These are phyloP conservation scores for Torymus auratus DNA, from an alignment of 2,888 invertebrate genomes.

Conservation along the genomic window DNA sequence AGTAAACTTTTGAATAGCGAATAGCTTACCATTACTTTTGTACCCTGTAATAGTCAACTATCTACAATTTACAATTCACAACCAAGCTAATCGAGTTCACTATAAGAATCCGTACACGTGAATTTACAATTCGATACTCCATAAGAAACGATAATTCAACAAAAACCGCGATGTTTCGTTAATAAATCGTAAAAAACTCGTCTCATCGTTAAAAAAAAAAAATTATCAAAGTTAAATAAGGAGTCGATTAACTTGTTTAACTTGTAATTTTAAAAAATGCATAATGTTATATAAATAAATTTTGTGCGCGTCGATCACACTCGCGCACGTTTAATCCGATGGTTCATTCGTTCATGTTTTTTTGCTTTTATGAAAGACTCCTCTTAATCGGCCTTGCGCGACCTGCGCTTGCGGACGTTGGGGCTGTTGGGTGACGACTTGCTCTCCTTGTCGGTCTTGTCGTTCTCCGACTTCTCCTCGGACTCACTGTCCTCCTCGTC, in stretches of 20 bases:
- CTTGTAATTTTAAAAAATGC: constrained; percentile 21
- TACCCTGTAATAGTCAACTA: too few species aligned
- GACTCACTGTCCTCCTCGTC: constrained; percentile 79
- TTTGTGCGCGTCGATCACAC: neutral
- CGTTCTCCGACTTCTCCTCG: constrained; percentile 78
- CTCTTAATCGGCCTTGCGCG: constrained; percentile 84
- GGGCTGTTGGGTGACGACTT: constrained; percentile 77
- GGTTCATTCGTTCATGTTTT: neutral
- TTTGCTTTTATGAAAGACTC: neutral
- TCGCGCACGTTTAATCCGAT: neutral
- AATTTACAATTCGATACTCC: too few species aligned
- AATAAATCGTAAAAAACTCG: constrained; percentile 8
- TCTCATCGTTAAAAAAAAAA: neutral
- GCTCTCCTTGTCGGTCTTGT: constrained; percentile 71
- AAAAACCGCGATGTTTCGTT: neutral
- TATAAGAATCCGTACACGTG: too few species aligned
- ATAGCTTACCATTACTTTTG: too few species aligned
- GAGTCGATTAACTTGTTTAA: constrained; percentile 4
- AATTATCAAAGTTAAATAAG: constrained; percentile 9
- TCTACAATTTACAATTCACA: too few species aligned
- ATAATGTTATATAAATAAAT: constrained; percentile 20
- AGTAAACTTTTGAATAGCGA: too few species aligned
- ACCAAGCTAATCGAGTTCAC: too few species aligned
- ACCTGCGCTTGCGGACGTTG: constrained; percentile 84
- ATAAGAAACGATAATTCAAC: neutral